These are phyloP conservation scores for Odobenus rosmarus DNA, from an alignment of 2,113 vertebrate species.

Conservation along the genomic window DNA sequence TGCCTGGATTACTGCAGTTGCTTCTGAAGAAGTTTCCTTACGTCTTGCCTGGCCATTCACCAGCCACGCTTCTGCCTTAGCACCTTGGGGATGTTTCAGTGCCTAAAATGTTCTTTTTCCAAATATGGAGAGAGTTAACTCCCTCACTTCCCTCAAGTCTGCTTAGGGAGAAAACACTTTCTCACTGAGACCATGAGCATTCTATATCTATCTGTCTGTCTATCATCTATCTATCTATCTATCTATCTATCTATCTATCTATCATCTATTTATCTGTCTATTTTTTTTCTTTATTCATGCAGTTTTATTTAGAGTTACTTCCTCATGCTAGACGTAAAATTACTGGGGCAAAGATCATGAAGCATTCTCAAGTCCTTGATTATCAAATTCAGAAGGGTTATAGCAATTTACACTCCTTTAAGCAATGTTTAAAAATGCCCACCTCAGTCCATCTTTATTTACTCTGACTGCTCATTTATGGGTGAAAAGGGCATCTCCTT, in stretches of 20 bases:
- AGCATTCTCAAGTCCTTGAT: neutral
- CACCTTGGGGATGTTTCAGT: neutral
- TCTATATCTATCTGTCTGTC: neutral
- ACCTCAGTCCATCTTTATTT: neutral
- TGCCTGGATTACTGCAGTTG: neutral
- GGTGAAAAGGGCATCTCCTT: neutral
- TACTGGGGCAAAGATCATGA: neutral
- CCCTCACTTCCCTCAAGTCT: neutral
- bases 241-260: neutral
- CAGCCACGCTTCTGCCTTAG: neutral
- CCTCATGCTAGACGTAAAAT: neutral
- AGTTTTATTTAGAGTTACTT: conserved; percentile 1
- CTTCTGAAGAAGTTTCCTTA: neutral
- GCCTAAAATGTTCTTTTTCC: neutral
- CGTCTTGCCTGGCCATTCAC: neutral
- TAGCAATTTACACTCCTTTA: neutral
- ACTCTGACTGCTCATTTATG: neutral
- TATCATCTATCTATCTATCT: neutral
- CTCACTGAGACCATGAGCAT: neutral
- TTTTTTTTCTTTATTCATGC: neutral
- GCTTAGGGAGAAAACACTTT: neutral
- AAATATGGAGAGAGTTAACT: neutral
- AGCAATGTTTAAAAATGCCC: neutral
- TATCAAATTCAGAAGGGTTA: neutral
- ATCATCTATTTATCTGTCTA: neutral